These are phyloP conservation scores for Diarsia brunnea DNA, from an alignment of 2,888 invertebrate species.

Conservation along the genomic window DNA sequence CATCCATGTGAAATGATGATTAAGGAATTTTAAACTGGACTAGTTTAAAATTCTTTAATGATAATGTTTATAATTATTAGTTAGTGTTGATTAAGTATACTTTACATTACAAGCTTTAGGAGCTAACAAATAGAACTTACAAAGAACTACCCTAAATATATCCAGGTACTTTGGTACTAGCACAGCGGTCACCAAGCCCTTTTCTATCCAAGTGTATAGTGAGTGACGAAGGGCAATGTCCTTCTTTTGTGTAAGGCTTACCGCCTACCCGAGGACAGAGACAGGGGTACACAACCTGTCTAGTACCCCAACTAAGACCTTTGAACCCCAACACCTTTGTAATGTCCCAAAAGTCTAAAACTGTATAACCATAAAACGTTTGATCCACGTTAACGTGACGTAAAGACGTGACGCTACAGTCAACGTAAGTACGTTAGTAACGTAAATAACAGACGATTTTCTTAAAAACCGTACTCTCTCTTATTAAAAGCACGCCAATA, in stretches of 20 bases:
- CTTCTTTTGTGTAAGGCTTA: conserved; percentile 32
- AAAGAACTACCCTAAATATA: neutral
- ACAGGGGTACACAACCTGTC: conserved; percentile 22
- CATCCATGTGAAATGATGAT: neutral
- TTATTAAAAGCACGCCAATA: conserved; percentile 42
- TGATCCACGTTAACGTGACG: conserved; percentile 13
- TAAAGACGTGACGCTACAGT: conserved; percentile 26
- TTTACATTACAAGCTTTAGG: neutral
- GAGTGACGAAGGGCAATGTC: conserved; percentile 33
- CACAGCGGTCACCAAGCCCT: conserved; percentile 21
- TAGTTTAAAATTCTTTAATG: no score
- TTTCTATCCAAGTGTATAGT: conserved; percentile 9
- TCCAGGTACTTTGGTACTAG: neutral
- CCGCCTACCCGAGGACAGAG: neutral
- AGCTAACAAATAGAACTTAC: neutral
- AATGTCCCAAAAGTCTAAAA: conserved; percentile 13
- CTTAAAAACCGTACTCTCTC: conserved; percentile 47
- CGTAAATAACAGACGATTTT: conserved; percentile 42
- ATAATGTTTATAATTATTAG: no score
- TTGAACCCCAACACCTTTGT: conserved; percentile 33
- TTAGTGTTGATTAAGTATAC: neutral
- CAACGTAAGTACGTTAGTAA: conserved; percentile 16
- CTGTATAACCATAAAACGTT: conserved; percentile 18
- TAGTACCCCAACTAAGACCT: conserved; percentile 18
- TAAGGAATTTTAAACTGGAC: neutral